A percentile compares a stretch with the other conserved stretches of the same genome.
phyloP scores from a whole-genome alignment of 2,113 vertebrate species.

The Chionomys nivalis region DNA sequence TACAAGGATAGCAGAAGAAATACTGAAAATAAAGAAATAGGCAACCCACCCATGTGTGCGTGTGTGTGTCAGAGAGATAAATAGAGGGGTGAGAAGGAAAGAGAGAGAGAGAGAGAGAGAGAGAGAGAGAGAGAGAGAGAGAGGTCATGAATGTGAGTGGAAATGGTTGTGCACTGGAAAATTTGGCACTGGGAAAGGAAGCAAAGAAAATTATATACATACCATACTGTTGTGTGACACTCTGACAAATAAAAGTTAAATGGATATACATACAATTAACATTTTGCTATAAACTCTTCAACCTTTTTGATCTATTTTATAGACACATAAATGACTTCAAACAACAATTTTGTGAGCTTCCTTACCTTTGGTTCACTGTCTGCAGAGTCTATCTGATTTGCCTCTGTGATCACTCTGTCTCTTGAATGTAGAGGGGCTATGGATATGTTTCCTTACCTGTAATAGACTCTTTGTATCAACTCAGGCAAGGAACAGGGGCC shows the following conservation, averaged over 20 bases:
- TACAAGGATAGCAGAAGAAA: neutral
- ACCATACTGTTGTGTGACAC: neutral
- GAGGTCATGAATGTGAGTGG: neutral
- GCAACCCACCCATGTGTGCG: neutral
- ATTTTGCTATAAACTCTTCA: neutral
- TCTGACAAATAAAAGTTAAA: neutral
- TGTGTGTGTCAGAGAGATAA: neutral
- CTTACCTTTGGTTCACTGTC: neutral
- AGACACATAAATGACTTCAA: neutral
- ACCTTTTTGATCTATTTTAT: neutral
- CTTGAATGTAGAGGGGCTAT: neutral
- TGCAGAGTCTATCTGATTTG: neutral
- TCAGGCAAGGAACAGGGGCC: neutral
- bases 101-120: neutral
- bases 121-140: neutral
- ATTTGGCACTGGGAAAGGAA: neutral
- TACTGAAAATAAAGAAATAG: neutral
- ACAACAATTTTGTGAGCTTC: neutral
- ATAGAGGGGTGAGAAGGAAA: neutral
- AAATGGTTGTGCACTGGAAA: neutral
- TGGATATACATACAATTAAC: too few relatives aligned
- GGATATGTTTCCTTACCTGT: neutral
- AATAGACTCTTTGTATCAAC: neutral
- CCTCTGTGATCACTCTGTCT: neutral
- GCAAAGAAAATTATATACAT: neutral